Percentiles rank a stretch among this genome's conserved stretches.
Evolutionary conservation across 64 coral and sea anemone genomes (phyloP).

Genomic region (Montipora foliosa): DNA sequence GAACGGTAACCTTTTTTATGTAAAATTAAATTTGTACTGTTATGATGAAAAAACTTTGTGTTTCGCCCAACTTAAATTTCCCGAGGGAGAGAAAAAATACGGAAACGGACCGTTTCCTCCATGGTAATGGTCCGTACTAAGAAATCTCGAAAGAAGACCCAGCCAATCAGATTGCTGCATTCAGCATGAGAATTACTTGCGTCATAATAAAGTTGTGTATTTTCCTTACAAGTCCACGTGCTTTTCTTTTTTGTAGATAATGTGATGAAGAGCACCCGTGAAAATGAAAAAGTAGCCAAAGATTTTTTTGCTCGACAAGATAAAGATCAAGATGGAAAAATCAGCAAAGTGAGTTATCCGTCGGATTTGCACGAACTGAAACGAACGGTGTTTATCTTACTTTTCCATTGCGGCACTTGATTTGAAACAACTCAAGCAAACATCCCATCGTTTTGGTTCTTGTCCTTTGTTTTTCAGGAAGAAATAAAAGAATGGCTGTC

Average conservation of each 20-base stretch:
- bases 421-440: neutral
- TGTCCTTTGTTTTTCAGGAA: constrained; percentile 24
- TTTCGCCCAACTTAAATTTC: too few relatives aligned
- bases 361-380: too few relatives aligned
- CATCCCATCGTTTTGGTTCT: neutral
- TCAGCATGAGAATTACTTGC: neutral
- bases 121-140: too few relatives aligned
- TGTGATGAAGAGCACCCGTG: neutral
- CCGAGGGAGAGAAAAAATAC: too few relatives aligned
- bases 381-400: too few relatives aligned
- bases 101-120: too few relatives aligned
- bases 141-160: too few relatives aligned
- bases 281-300: neutral
- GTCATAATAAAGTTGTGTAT: neutral
- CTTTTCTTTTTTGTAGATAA: neutral
- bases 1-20: too few relatives aligned
- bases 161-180: neutral
- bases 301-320: constrained; percentile 1
- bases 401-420: too few relatives aligned
- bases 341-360: constrained; percentile 20
- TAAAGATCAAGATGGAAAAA: constrained; percentile 34
- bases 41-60: too few relatives aligned
- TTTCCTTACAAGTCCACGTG: neutral
- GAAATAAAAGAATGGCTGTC: constrained; percentile 43
- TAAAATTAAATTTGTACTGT: too few relatives aligned